A percentile compares a stretch with the other conserved stretches of the same genome.
Evolutionary conservation across 2,113 vertebrate genomes (phyloP).

Genomic region (Apistogramma diplotaenia): DNA sequence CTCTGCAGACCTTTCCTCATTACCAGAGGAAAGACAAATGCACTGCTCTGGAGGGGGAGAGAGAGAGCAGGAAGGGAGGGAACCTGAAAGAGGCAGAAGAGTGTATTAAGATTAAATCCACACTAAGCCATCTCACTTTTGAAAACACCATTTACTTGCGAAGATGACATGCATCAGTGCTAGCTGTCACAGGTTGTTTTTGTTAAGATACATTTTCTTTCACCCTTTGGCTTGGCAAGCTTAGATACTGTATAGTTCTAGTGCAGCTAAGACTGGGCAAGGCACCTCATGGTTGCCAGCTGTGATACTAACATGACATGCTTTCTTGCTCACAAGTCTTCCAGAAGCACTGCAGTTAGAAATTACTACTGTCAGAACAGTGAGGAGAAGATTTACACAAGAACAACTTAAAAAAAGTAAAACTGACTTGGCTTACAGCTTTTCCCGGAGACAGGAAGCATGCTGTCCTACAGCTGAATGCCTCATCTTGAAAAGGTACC

Average conservation of each 20-base stretch:
- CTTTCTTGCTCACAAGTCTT: background rate
- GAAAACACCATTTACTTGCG: background rate
- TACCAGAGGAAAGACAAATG: conserved; percentile 58
- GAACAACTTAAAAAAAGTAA: background rate
- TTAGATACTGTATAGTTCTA: background rate
- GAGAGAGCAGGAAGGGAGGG: background rate
- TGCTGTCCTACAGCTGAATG: background rate
- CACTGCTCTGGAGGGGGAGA: conserved; percentile 2
- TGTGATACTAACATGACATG: conserved; percentile 9
- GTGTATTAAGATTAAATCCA: background rate
- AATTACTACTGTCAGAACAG: conserved; percentile 3
- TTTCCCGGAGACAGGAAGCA: background rate
- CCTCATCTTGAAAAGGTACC: background rate
- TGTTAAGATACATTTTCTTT: background rate
- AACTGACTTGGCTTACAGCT: background rate
- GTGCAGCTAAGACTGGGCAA: background rate
- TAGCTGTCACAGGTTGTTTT: background rate
- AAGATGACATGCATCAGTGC: background rate
- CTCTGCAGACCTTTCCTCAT: conserved; percentile 68
- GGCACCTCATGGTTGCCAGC: background rate
- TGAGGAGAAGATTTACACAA: background rate
- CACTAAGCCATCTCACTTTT: background rate
- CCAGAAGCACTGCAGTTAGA: background rate
- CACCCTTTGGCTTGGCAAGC: background rate
- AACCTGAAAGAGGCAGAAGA: background rate